Conservation (phyloP, 2,797 vertebrate species). For the Sphaeramia orbicularis region DNA sequence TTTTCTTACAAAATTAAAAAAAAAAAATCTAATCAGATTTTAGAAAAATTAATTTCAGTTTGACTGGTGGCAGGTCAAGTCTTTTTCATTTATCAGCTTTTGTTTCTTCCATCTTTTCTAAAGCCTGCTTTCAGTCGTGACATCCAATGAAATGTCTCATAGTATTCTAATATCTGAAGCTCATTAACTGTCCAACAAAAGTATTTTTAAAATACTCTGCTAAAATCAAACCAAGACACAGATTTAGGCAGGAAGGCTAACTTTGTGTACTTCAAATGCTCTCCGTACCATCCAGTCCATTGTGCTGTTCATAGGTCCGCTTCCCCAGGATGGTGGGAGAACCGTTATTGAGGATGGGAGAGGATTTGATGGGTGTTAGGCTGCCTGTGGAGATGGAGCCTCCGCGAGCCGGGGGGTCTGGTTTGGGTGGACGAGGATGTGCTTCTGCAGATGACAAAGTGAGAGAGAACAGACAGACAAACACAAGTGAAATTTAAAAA, state of each 20-base stretch:
- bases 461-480: background rate
- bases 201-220: too few species aligned
- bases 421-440: constrained; percentile 93
- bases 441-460: constrained; percentile 85
- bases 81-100: too few species aligned
- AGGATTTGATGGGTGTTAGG: constrained; percentile 93
- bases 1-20: too few species aligned
- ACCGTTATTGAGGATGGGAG: constrained; percentile 95
- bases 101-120: background rate
- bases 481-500: background rate
- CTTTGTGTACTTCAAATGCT: constrained; percentile 17
- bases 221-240: too few species aligned
- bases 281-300: constrained; percentile 92
- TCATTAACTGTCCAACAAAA: background rate
- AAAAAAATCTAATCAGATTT: too few species aligned
- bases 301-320: constrained; percentile 97
- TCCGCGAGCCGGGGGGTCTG: constrained; percentile 86
- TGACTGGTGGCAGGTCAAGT: too few species aligned
- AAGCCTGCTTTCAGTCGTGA: background rate
- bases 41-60: too few species aligned
- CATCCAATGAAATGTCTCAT: background rate
- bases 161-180: background rate
- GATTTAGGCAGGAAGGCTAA: too few species aligned
- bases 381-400: constrained; percentile 88
- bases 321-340: constrained; percentile 99